Evolutionary conservation across 2,113 vertebrate genomes (phyloP).

Genomic region (Dasyornis broadbenti): DNA sequence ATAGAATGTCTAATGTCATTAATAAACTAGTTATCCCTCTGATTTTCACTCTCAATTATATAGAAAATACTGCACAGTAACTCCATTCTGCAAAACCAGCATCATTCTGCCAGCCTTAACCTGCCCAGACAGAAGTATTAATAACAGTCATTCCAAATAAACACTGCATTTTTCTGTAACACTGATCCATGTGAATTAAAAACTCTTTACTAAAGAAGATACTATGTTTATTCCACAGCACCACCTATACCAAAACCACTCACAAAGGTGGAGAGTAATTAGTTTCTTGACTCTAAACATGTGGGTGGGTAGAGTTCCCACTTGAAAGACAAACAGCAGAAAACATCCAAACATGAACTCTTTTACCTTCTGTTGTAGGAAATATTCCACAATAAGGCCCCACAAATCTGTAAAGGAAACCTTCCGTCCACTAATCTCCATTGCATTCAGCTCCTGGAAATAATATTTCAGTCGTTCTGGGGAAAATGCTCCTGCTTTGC

Average conservation of each 20-base stretch:
- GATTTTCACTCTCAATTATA: not conserved
- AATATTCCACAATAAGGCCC: conserved; percentile 80
- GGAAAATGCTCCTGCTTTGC: conserved; percentile 65
- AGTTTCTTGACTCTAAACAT: not conserved
- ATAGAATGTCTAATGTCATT: not conserved
- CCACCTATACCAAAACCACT: not conserved
- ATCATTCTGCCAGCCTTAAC: not conserved
- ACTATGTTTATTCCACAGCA: not conserved
- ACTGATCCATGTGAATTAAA: not conserved
- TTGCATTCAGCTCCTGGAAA: conserved; percentile 61
- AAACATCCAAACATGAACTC: not conserved
- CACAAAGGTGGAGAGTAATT: not conserved
- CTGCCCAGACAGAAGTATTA: not conserved
- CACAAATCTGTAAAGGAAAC: conserved; percentile 77
- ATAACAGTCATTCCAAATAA: not conserved
- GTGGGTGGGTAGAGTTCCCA: rapidly evolving
- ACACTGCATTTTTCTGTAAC: not conserved
- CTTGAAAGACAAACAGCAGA: not conserved
- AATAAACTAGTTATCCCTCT: not conserved
- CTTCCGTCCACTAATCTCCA: conserved; percentile 51
- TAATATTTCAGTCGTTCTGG: conserved; percentile 74
- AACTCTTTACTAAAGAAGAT: not conserved
- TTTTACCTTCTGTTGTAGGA: conserved; percentile 79
- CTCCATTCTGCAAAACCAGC: not conserved
- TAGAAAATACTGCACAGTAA: not conserved